phyloP scores from a whole-genome alignment of 2,113 vertebrate species.

The Camelus bactrianus region DNA sequence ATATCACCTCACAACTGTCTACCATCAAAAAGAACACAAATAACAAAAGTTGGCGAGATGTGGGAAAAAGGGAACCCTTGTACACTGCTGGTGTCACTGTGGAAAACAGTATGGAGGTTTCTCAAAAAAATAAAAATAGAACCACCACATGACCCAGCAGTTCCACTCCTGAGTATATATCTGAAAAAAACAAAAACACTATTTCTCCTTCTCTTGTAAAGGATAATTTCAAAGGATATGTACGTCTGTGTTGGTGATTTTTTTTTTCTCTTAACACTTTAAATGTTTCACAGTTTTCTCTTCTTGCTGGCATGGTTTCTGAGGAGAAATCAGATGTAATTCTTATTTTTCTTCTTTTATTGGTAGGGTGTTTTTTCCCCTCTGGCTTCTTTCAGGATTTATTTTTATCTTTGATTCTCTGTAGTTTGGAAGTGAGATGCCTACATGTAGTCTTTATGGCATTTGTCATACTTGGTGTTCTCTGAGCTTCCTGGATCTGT shows the following conservation, averaged over 20 bases:
- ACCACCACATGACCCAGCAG: not conserved
- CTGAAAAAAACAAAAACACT: not conserved
- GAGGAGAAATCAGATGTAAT: not conserved
- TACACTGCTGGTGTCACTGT: no score
- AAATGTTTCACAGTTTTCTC: not conserved
- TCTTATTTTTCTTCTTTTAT: not conserved
- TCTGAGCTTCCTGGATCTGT: not conserved
- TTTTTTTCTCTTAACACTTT: not conserved
- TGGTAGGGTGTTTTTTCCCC: not conserved
- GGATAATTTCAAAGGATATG: not conserved
- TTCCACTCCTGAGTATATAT: not conserved
- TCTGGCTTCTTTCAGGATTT: not conserved
- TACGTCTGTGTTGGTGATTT: not conserved
- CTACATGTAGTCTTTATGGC: not conserved
- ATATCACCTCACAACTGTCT: not conserved
- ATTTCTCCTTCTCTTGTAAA: not conserved
- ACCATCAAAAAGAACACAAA: not conserved
- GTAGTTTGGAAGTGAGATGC: not conserved
- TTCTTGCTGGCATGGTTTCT: not conserved
- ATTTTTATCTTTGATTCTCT: not conserved
- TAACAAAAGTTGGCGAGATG: not conserved
- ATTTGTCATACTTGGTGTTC: not conserved
- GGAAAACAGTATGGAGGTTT: not conserved
- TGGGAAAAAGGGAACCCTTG: not conserved
- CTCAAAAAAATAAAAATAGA: not conserved